Conservation (phyloP, 30 jellyfish, hydroid and myxozoan species). For the Sanderia malayensis region DNA sequence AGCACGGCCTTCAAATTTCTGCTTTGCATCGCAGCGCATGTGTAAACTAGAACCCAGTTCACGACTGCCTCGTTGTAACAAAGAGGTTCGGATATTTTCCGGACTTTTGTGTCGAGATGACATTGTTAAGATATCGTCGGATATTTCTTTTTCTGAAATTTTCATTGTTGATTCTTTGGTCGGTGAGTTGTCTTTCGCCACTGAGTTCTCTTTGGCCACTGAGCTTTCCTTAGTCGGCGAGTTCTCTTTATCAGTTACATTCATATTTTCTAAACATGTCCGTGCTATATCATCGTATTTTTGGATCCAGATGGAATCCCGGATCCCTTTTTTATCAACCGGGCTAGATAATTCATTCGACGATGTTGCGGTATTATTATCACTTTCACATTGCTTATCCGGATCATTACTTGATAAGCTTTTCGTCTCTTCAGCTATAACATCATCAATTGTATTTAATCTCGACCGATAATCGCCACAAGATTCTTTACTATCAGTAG, state of each 20-base stretch:
- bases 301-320: slow-evolving; percentile 59
- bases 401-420: neutral
- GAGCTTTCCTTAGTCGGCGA: neutral
- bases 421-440: slow-evolving; percentile 25
- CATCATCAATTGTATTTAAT: slow-evolving; percentile 40
- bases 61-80: slow-evolving; percentile 53
- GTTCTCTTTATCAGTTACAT: slow-evolving; percentile 8
- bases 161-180: too few species aligned
- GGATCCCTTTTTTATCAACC: slow-evolving; percentile 40
- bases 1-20: slow-evolving; percentile 10
- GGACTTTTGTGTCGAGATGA: slow-evolving; percentile 46
- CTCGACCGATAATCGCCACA: slow-evolving; percentile 6
- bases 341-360: slow-evolving; percentile 6
- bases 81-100: slow-evolving; percentile 42
- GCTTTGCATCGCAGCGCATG: neutral
- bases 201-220: neutral
- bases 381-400: slow-evolving; percentile 1
- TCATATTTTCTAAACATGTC: slow-evolving; percentile 37
- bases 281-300: slow-evolving; percentile 62
- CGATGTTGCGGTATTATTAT: neutral
- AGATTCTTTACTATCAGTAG: neutral
- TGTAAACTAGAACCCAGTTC: slow-evolving; percentile 21
- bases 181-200: neutral
- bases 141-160: too few species aligned
- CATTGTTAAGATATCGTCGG: neutral